Base-by-base conservation (phyloP, 1,140 invertebrate genomes). In the Charaxes varanes region DNA sequence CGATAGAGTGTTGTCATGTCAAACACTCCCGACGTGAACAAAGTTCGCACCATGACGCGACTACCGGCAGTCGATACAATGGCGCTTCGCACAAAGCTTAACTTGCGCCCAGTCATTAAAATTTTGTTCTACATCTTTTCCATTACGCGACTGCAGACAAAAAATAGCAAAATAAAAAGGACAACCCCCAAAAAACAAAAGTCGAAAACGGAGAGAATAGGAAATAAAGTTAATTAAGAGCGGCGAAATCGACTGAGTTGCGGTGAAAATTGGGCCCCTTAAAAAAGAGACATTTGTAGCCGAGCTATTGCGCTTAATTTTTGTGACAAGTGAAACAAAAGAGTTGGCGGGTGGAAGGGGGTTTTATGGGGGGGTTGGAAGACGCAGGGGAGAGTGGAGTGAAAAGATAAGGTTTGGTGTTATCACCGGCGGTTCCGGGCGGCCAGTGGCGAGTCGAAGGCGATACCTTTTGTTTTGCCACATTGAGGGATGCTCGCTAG, bases 161-260 rank as follows among this genome's bases (percentile, higher is more conserved):
- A 79, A 82, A 79, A 83, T 70, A 76, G 70, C 64, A 58, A 77
- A 77, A 77, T 64, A 80, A 79, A 74, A 66, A 66, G 68, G 56
- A 76, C 65, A 73, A 73, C 65, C 55, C 57, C 69, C 52, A 60
- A 78, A n/a, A 82, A 82, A 80, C 67, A 74, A 82, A 78, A 80
- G 69, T 71, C 60, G 62, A 60, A 60, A 71, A 65, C 60, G 74
- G 64, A 71, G 76, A 77, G 73, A 77, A 78, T 71, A 76, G 78
- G 78, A 82, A 82, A 82, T 82, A 82, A 82, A 82, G 78, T 82
- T 82, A 82, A 82, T 82, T 82, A 82, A 82, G 73, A 80, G 78
- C 71, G 62, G 74, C 76, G 71, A 78, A 82, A 82, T 82, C 74
- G 78, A 79, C 78, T 82, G 74, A 79, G 78, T 74, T 80, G 78